A percentile compares a stretch with the other conserved stretches of the same genome.
These are phyloP conservation scores for Pseudotriccus pelzelni DNA, from an alignment of 2,797 vertebrate species.

Conservation along the genomic window DNA sequence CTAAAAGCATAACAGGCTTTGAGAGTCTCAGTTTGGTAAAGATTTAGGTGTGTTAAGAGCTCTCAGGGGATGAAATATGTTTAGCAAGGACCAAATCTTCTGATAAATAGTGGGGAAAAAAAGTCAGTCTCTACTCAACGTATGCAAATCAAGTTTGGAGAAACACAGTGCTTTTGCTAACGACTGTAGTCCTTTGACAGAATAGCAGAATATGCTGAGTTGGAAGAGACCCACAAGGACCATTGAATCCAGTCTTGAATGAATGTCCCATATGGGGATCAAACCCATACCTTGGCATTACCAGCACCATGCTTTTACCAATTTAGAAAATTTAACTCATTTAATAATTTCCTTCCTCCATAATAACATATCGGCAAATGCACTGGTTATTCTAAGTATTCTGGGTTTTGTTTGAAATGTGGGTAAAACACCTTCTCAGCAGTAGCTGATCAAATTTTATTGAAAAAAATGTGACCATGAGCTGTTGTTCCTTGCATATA, in stretches of 20 bases:
- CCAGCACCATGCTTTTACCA: not conserved
- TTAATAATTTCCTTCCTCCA: not conserved
- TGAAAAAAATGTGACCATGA: not conserved
- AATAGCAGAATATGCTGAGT: not conserved
- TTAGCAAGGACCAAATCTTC: not conserved
- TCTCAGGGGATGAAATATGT: not conserved
- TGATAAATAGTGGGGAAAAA: not conserved
- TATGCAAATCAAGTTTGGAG: not conserved
- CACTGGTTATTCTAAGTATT: not conserved
- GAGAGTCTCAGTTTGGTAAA: not conserved
- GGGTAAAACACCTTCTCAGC: not conserved
- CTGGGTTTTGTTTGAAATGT: not conserved
- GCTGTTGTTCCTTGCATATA: not conserved
- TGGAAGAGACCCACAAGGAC: not conserved
- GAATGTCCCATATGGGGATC: not conserved
- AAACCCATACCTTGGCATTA: not conserved
- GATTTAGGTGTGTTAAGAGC: not conserved
- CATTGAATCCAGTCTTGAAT: accelerated
- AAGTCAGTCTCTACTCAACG: not conserved
- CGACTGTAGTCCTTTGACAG: not conserved
- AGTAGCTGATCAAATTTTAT: not conserved
- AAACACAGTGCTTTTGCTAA: not conserved
- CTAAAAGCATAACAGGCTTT: not conserved
- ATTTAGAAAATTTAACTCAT: not conserved
- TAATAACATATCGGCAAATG: not conserved